Conservation (phyloP, 2,797 vertebrate species). For the Anomalospiza imberbis region DNA sequence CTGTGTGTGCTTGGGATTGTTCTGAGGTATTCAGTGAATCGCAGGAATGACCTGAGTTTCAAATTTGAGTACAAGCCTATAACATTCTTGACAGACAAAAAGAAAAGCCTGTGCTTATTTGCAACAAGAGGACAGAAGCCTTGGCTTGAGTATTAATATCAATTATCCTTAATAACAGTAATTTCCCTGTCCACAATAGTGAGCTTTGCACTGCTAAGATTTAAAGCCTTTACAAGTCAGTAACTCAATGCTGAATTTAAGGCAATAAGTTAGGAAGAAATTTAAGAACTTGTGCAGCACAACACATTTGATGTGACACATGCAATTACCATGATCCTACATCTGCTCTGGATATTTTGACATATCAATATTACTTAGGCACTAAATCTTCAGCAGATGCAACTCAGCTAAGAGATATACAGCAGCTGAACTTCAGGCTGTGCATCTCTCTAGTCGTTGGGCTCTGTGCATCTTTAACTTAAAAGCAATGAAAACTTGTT, state of each 20-base stretch:
- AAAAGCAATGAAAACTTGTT: neutral
- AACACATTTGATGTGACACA: neutral
- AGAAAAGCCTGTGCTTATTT: neutral
- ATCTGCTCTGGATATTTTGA: neutral
- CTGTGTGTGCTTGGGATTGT: neutral
- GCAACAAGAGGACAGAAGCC: neutral
- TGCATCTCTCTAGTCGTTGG: neutral
- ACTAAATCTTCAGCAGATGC: neutral
- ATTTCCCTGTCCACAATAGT: neutral
- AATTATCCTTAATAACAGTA: constrained; percentile 20
- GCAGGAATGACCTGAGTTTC: neutral
- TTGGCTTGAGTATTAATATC: neutral
- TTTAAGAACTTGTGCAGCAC: neutral
- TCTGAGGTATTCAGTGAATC: neutral
- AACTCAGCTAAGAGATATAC: neutral
- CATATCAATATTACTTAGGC: neutral
- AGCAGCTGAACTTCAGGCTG: neutral
- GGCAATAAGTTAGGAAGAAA: neutral
- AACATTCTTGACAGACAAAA: neutral
- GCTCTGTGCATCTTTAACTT: neutral
- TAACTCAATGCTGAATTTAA: neutral
- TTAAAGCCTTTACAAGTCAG: neutral
- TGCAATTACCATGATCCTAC: neutral
- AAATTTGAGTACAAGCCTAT: neutral
- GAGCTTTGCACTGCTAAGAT: neutral